Percentiles rank a stretch among this genome's conserved stretches.
Conservation (phyloP, 2,797 vertebrate species). For the Sebastes goodei region DNA sequence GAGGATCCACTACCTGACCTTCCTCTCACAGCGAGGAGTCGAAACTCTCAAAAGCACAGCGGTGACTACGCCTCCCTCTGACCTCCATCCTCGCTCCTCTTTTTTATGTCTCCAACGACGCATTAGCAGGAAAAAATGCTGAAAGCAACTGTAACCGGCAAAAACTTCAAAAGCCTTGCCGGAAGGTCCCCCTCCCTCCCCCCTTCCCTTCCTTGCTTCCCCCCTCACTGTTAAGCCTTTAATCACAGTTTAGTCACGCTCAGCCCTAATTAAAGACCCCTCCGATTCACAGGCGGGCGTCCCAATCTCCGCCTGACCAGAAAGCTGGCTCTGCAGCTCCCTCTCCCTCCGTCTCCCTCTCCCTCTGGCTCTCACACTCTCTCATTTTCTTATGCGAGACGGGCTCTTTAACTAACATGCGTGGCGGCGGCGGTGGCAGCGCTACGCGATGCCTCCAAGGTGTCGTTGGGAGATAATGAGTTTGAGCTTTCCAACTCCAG, state of each 20-base stretch:
- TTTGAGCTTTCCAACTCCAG: slow-evolving; percentile 31
- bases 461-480: slow-evolving; percentile 69
- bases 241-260: slow-evolving; percentile 88
- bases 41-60: slow-evolving; percentile 39
- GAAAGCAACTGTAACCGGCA: slow-evolving; percentile 73
- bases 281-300: slow-evolving; percentile 73
- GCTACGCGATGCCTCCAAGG: slow-evolving; percentile 53
- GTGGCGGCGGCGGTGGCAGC: slow-evolving; percentile 12
- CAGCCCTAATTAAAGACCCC: slow-evolving; percentile 86
- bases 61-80: slow-evolving; percentile 42
- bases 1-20: slow-evolving; percentile 48
- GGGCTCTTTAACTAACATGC: slow-evolving; percentile 58
- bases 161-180: slow-evolving; percentile 81
- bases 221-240: slow-evolving; percentile 80
- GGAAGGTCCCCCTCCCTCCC: slow-evolving; percentile 56
- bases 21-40: slow-evolving; percentile 18
- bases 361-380: slow-evolving; percentile 23
- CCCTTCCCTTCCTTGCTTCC: slow-evolving; percentile 29
- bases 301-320: slow-evolving; percentile 70
- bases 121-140: slow-evolving; percentile 65
- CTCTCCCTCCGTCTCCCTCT: slow-evolving; percentile 13
- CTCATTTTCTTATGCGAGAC: slow-evolving; percentile 40
- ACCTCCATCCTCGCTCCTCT: slow-evolving; percentile 46
- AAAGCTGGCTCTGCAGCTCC: slow-evolving; percentile 51
- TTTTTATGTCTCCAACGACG: slow-evolving; percentile 71